Evolutionary conservation across 2,113 vertebrate genomes (phyloP).

Genomic region (Xenopus laevis): DNA sequence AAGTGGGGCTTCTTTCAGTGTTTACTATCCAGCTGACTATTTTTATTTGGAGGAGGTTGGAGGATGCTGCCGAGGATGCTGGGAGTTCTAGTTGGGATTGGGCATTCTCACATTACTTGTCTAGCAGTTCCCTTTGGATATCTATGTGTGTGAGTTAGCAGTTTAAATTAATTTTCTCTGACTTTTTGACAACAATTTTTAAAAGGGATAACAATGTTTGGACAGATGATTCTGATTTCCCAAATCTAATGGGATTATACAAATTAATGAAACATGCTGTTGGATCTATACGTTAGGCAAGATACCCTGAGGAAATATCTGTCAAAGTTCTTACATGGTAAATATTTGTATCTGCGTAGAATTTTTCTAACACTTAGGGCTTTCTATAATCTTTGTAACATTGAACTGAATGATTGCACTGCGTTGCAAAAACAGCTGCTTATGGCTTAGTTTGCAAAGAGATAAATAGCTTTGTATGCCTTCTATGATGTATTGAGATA

Average conservation of each 20-base stretch:
- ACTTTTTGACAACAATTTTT: background rate
- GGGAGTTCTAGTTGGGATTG: too few species aligned
- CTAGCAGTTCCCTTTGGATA: too few species aligned
- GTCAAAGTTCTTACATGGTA: constrained; percentile 8
- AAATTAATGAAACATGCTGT: constrained; percentile 29
- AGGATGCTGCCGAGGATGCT: too few species aligned
- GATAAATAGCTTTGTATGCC: constrained; percentile 26
- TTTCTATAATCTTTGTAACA: constrained; percentile 9
- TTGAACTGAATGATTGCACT: constrained; percentile 26
- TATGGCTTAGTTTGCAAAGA: constrained; percentile 33
- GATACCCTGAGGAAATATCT: constrained; percentile 20
- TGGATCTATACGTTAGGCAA: constrained; percentile 24
- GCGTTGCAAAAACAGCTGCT: constrained; percentile 27
- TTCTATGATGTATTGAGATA: constrained; percentile 30
- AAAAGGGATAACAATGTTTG: background rate
- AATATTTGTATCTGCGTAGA: constrained; percentile 7
- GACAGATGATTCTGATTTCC: constrained; percentile 29
- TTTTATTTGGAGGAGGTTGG: too few species aligned
- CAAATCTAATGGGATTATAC: constrained; percentile 2
- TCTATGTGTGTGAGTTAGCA: background rate
- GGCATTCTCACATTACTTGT: too few species aligned
- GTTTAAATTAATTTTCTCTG: background rate
- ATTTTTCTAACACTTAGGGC: constrained; percentile 18
- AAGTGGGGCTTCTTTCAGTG: too few species aligned
- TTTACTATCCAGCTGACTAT: too few species aligned